Evolutionary conservation across 2,888 invertebrate species (phyloP).

Genomic region (Lymantria dispar): DNA sequence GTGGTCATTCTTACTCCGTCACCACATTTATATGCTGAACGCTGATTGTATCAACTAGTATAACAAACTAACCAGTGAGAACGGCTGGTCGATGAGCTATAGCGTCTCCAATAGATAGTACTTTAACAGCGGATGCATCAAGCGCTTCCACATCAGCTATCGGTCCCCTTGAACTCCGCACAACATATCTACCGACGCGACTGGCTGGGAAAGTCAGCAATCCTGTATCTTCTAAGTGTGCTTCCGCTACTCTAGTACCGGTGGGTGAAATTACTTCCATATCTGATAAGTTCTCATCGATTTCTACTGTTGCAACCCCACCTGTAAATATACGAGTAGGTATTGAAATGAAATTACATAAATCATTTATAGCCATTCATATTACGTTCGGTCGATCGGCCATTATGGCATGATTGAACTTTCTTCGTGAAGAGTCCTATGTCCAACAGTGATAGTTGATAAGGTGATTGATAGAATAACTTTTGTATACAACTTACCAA

Average conservation of each 20-base stretch:
- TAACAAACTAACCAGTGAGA: constrained; percentile 82
- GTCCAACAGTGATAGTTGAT: not conserved
- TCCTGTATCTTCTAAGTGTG: constrained; percentile 80
- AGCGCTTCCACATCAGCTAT: constrained; percentile 87
- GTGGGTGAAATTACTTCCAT: constrained; percentile 86
- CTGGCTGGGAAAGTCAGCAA: constrained; percentile 90
- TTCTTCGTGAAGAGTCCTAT: not conserved
- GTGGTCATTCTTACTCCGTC: too few relatives aligned
- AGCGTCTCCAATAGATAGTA: constrained; percentile 88
- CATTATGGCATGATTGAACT: too few relatives aligned
- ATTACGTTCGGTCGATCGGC: too few relatives aligned
- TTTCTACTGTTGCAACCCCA: constrained; percentile 83
- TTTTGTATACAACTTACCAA: constrained; percentile 61
- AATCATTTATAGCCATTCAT: too few relatives aligned
- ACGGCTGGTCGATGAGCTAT: constrained; percentile 91
- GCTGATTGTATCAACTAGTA: too few relatives aligned
- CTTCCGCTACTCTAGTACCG: constrained; percentile 84
- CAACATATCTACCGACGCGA: constrained; percentile 88
- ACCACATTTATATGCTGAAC: too few relatives aligned
- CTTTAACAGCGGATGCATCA: constrained; percentile 88
- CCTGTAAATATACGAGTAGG: constrained; percentile 44
- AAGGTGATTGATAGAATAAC: not conserved
- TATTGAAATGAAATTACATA: too few relatives aligned
- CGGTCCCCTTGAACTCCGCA: constrained; percentile 74
- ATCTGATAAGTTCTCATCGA: constrained; percentile 83